Conservation (phyloP, 2,113 vertebrate species). For the Neodontobutis hainanensis region DNA sequence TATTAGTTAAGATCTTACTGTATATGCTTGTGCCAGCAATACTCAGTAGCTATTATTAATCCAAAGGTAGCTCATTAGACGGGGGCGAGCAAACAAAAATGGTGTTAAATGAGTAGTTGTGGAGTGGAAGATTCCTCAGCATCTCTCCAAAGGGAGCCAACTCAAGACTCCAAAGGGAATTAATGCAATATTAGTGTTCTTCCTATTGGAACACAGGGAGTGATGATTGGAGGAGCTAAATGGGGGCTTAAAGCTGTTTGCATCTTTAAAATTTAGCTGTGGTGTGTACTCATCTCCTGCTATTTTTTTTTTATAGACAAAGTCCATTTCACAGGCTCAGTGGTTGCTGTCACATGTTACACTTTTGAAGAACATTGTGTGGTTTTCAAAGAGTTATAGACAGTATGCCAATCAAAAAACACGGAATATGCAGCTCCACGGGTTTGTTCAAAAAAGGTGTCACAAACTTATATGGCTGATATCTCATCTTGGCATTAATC, state of each 20-base stretch:
- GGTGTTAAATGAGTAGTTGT: conserved; percentile 16
- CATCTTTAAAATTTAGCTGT: not conserved
- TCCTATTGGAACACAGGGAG: conserved; percentile 19
- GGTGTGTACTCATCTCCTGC: too few species aligned
- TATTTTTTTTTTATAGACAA: too few species aligned
- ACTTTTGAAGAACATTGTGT: too few species aligned
- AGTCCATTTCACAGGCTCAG: too few species aligned
- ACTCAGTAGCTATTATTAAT: conserved; percentile 11
- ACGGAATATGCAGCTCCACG: not conserved
- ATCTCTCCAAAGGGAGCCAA: conserved; percentile 10
- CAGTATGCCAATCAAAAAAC: not conserved
- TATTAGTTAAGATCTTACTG: not conserved
- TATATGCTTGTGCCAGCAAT: not conserved
- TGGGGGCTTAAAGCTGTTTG: not conserved
- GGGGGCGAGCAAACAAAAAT: conserved; percentile 1
- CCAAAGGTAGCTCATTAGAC: conserved; percentile 14
- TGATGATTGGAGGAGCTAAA: conserved; percentile 1
- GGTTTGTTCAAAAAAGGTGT: conserved; percentile 22
- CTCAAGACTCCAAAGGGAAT: conserved; percentile 18
- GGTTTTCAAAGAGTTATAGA: too few species aligned
- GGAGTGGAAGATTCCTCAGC: conserved; percentile 5
- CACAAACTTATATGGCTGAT: conserved; percentile 20
- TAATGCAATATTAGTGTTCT: conserved; percentile 9
- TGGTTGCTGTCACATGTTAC: too few species aligned
- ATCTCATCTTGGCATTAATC: conserved; percentile 44